These are phyloP conservation scores for Castor canadensis DNA, from an alignment of 2,113 vertebrate genomes.

Conservation along the genomic window DNA sequence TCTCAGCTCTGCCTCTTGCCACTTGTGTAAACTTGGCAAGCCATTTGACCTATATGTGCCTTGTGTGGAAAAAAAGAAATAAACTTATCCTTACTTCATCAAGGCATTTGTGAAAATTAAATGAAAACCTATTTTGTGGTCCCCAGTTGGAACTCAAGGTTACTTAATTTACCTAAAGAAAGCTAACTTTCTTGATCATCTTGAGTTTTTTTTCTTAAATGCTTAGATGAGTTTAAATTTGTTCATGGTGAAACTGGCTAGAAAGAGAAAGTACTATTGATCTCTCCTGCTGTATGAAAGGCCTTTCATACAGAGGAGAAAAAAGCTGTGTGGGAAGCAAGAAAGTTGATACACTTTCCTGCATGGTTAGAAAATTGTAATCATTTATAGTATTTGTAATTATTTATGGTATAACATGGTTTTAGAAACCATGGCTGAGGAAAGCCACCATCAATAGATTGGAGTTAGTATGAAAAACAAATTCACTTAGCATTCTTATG, in stretches of 20 bases:
- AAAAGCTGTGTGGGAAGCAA: not conserved
- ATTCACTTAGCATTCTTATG: not conserved
- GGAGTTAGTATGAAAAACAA: not conserved
- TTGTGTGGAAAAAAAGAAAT: not conserved
- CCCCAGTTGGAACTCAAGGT: not conserved
- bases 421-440: not conserved
- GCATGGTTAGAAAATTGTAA: not conserved
- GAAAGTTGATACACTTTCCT: not conserved
- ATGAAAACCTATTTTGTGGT: not conserved
- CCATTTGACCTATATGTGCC: not conserved
- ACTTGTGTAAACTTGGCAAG: not conserved
- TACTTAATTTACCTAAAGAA: no score
- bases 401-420: not conserved
- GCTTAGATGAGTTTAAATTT: no score
- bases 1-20: not conserved
- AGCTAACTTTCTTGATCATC: not conserved
- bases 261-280: no score
- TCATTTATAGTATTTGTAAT: not conserved
- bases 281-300: no score
- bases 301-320: not conserved
- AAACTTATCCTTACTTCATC: not conserved
- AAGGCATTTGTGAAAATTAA: not conserved
- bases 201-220: not conserved
- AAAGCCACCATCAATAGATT: not conserved
- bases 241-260: no score